These are phyloP conservation scores for Hydriomena furcata DNA, from an alignment of 2,888 invertebrate genomes.

Conservation along the genomic window DNA sequence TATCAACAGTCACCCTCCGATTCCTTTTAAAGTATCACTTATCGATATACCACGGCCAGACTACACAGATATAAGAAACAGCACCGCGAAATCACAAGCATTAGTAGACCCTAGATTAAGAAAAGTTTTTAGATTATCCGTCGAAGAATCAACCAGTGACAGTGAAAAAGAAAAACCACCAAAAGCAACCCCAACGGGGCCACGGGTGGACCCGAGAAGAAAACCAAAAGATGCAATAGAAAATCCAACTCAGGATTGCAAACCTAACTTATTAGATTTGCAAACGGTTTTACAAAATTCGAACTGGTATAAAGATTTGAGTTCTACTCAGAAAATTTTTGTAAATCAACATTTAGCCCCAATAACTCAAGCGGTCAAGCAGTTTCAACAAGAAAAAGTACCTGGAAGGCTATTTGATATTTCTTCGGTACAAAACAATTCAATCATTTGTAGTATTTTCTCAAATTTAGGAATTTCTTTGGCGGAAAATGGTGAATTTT, in stretches of 20 bases:
- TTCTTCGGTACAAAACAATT: constrained; percentile 75
- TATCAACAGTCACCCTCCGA: constrained; percentile 89
- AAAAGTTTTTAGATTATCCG: constrained; percentile 88
- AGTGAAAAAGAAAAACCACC: constrained; percentile 78
- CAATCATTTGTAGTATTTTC: constrained; percentile 83
- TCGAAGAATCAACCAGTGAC: constrained; percentile 85
- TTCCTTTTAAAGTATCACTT: constrained; percentile 85
- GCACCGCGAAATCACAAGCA: constrained; percentile 87
- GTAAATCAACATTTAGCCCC: constrained; percentile 87
- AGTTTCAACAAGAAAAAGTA: constrained; percentile 83
- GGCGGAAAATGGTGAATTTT: constrained; percentile 83
- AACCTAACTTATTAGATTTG: constrained; percentile 76
- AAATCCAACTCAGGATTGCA: constrained; percentile 50
- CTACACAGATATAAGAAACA: constrained; percentile 89
- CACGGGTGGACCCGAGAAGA: constrained; percentile 74
- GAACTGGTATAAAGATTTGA: constrained; percentile 87
- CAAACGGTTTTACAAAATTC: constrained; percentile 87
- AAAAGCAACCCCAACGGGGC: constrained; percentile 60
- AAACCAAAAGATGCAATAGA: constrained; percentile 69
- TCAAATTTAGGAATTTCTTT: constrained; percentile 85
- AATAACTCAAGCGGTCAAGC: constrained; percentile 84
- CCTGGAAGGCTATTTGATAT: constrained; percentile 82
- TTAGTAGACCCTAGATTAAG: constrained; percentile 89
- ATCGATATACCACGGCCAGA: constrained; percentile 89
- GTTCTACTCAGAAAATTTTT: constrained; percentile 88